Base-by-base conservation (phyloP, 2,113 vertebrate species). In the Cisticola juncidis region DNA sequence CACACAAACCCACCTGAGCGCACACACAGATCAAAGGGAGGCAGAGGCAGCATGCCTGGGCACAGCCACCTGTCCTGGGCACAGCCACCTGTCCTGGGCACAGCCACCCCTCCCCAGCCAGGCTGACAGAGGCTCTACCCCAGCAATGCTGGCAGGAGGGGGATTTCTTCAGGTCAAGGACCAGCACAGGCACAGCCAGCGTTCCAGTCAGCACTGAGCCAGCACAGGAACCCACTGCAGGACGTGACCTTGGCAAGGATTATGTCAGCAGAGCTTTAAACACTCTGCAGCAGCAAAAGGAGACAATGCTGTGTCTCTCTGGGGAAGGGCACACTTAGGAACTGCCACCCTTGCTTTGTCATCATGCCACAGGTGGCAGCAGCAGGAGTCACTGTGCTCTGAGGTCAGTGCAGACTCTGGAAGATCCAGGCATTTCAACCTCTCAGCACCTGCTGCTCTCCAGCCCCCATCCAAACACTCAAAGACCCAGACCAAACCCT, bases 321-420 rank as follows among this genome's bases (percentile, higher is more conserved):
- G 61, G 38, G 26, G 33, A 40, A 22, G 6, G 31, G 22, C 6
- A 15, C 0, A 0, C 45, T 7, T 2, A 19, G 4, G 2, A 51
- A 12, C 54, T 36, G 68, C 68, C 5, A 17, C 51, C 26, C 45
- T 11, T 5, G 31, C 15, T 58, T 25, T 4, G 0, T 21, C 1
- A 7, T 42, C 11, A 5, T 0, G 3, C 24, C 4, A 21, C 4
- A 0, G 4, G 2, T 0, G 0, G 66, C 65, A 54, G 86, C 29
- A 31, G 69, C 40, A 1, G 10, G 12, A 12, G 65, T 23, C 78
- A 5, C 28, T n/a, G 14, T 13, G 56, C 62, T 61, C 62, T 33
- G 70, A 68, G 50, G 35, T 8, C 62, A 62, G 14, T 3, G 47
- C 48, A 68, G 25, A 20, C 48, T 42, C 62, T 23, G 26, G 6